Percentiles rank a stretch among this genome's conserved stretches.
Evolutionary conservation across 2,888 invertebrate species (phyloP).

Genomic region (Lasioglossum vierecki): DNA sequence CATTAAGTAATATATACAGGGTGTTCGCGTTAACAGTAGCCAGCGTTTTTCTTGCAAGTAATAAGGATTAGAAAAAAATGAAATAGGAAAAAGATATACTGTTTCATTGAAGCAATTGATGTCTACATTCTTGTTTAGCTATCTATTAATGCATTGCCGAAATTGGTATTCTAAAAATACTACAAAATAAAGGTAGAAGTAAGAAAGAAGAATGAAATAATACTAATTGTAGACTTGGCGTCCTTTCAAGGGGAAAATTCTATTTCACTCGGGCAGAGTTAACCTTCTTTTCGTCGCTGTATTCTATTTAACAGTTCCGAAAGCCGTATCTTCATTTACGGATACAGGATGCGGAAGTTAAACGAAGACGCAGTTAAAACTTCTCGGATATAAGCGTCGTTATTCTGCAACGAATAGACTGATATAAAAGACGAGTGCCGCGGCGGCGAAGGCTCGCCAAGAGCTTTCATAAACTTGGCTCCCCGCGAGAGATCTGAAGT

Average conservation of each 20-base stretch:
- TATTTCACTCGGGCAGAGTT: background rate
- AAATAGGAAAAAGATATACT: too few species aligned
- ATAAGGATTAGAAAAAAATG: too few species aligned
- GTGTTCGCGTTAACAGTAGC: too few species aligned
- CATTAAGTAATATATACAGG: too few species aligned
- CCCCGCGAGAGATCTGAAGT: slow-evolving; percentile 32
- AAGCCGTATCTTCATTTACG: background rate
- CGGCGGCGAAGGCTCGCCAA: background rate
- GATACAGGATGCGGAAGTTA: background rate
- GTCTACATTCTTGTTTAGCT: too few species aligned
- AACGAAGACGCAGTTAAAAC: background rate
- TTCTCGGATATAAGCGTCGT: background rate
- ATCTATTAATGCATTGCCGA: too few species aligned
- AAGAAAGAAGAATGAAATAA: background rate
- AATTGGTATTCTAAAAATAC: too few species aligned
- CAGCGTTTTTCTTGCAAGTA: too few species aligned
- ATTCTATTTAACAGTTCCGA: background rate
- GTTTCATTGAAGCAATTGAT: too few species aligned
- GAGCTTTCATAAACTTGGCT: slow-evolving; percentile 19
- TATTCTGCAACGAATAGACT: slow-evolving; percentile 6
- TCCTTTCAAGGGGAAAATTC: background rate
- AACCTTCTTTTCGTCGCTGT: background rate
- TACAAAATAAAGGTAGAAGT: too few species aligned
- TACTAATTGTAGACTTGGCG: background rate
- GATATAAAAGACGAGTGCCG: slow-evolving; percentile 8